Percentiles rank a stretch among this genome's conserved stretches.
These are phyloP conservation scores for Berghia stephanieae DNA, from an alignment of 1,140 invertebrate species.

Conservation along the genomic window DNA sequence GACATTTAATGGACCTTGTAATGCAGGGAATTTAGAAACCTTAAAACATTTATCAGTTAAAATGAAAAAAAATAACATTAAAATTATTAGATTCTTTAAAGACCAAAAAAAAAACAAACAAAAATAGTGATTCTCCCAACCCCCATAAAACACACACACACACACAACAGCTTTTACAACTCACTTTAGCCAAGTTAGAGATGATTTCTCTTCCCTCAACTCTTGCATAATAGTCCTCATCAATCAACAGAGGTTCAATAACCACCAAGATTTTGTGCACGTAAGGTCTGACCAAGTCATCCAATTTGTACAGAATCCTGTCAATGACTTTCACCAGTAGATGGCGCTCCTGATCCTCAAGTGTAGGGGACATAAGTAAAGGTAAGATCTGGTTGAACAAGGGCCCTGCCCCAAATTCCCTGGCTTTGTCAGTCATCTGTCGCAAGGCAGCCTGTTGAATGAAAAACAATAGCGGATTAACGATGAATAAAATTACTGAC, in stretches of 20 bases:
- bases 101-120: not conserved
- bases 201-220: conserved; percentile 99
- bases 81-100: not conserved
- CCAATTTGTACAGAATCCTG: conserved; percentile 97
- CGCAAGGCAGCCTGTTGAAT: conserved; percentile 78
- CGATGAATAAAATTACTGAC: too few species aligned
- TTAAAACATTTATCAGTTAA: too few species aligned
- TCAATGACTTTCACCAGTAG: conserved; percentile 99
- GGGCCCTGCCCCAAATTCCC: conserved; percentile 97
- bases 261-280: conserved; percentile 99
- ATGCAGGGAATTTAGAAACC: too few species aligned
- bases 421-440: conserved; percentile 98
- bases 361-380: conserved; percentile 97
- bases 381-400: conserved; percentile 99
- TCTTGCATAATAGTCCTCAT: conserved; percentile 99
- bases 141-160: too few species aligned
- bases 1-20: too few species aligned
- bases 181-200: conserved; percentile 93
- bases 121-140: too few species aligned
- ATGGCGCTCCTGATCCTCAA: conserved; percentile 99
- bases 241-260: conserved; percentile 98
- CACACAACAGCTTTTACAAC: conserved; percentile 18
- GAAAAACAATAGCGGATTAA: not conserved
- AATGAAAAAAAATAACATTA: not conserved
- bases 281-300: conserved; percentile 97